Percentiles rank a stretch among this genome's conserved stretches.
phyloP scores from a whole-genome alignment of 2,888 invertebrate species.

The Mongoloraphidia duomilia region DNA sequence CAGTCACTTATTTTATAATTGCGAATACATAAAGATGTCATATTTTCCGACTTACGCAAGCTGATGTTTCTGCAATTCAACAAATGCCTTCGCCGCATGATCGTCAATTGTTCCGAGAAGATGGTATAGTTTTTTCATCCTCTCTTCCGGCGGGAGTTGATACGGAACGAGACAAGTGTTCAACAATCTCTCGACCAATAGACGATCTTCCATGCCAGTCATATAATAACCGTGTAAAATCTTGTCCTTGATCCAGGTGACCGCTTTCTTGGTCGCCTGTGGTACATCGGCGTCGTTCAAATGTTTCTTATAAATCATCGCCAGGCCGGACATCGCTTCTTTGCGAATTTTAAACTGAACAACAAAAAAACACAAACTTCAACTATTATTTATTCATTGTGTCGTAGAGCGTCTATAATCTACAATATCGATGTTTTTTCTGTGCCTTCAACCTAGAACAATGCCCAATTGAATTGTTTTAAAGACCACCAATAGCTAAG shows the following conservation, averaged over 20 bases:
- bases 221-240: slow-evolving; percentile 81
- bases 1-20: no score
- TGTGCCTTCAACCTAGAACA: no score
- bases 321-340: slow-evolving; percentile 90
- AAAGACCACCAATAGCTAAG: no score
- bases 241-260: slow-evolving; percentile 95
- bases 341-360: slow-evolving; percentile 78
- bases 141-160: slow-evolving; percentile 65
- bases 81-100: slow-evolving; percentile 83
- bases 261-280: slow-evolving; percentile 70
- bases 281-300: slow-evolving; percentile 72
- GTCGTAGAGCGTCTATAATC: background rate
- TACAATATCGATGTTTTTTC: no score
- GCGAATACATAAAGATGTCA: background rate
- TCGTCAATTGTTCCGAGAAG: slow-evolving; percentile 88
- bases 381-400: slow-evolving; percentile 2
- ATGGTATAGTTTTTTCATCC: slow-evolving; percentile 89
- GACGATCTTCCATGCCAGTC: slow-evolving; percentile 68
- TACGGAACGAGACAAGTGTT: slow-evolving; percentile 94
- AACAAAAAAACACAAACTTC: slow-evolving; percentile 10
- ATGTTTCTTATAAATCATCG: slow-evolving; percentile 85
- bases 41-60: slow-evolving; percentile 37
- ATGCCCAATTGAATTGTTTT: no score
- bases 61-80: slow-evolving; percentile 87
- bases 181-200: slow-evolving; percentile 80